Conservation (phyloP, 2,113 vertebrate species). For the Alligator sinensis region DNA sequence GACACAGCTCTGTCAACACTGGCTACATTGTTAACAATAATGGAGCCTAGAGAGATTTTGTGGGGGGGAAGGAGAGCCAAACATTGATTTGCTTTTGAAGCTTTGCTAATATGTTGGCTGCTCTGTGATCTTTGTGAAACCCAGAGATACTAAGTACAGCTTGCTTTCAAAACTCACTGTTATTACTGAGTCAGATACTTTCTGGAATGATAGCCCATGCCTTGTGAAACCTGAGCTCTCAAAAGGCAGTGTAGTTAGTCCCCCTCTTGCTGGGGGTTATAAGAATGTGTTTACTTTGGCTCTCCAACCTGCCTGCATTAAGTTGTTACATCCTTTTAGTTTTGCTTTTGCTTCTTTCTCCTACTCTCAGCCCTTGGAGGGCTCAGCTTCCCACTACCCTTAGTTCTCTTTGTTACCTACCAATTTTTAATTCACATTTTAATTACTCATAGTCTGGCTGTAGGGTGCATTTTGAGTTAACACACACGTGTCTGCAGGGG, state of each 20-base stretch:
- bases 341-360: background rate
- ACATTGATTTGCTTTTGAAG: slow-evolving; percentile 44
- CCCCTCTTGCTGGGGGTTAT: accelerated
- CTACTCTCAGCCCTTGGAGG: background rate
- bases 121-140: background rate
- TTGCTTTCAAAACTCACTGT: background rate
- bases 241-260: accelerated
- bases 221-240: accelerated
- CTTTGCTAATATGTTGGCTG: background rate
- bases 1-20: background rate
- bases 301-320: background rate
- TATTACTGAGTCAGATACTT: background rate
- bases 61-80: background rate
- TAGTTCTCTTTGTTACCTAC: background rate
- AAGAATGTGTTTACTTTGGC: accelerated
- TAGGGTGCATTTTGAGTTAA: background rate
- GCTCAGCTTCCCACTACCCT: background rate
- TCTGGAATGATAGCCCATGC: accelerated
- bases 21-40: background rate
- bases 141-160: background rate
- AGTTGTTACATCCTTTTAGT: background rate
- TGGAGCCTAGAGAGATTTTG: accelerated
- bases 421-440: background rate
- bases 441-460: background rate
- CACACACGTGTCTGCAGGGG: accelerated